Conservation (phyloP, 1,140 invertebrate genomes). For the Platorchestia sp. region DNA sequence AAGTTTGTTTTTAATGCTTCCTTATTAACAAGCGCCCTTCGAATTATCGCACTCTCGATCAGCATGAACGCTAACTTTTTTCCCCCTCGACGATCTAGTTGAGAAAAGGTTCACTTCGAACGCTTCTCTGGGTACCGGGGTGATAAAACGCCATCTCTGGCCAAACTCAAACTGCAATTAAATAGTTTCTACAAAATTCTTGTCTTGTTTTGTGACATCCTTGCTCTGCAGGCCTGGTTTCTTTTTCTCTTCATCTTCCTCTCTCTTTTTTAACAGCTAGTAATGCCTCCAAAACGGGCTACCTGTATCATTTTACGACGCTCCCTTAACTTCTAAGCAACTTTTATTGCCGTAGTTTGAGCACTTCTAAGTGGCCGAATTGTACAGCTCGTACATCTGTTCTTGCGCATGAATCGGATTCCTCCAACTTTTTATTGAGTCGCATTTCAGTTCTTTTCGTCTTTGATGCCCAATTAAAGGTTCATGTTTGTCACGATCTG, state of each 20-base stretch:
- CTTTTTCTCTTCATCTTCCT: not conserved
- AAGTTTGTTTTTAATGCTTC: not conserved
- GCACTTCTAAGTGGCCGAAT: not conserved
- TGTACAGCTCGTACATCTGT: not conserved
- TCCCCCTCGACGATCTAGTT: not conserved
- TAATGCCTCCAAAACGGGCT: not conserved
- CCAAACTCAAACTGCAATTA: constrained; percentile 26
- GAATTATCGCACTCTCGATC: constrained; percentile 13
- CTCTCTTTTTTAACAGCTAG: not conserved
- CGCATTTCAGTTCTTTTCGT: not conserved
- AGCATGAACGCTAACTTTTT: not conserved
- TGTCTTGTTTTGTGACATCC: constrained; percentile 4
- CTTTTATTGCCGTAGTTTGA: not conserved
- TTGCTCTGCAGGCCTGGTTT: not conserved
- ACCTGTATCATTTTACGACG: not conserved
- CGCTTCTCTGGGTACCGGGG: not conserved
- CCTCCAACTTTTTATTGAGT: not conserved
- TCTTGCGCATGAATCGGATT: not conserved
- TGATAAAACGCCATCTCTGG: not conserved
- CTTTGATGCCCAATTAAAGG: not conserved
- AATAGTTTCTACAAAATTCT: constrained; percentile 43
- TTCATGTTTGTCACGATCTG: not conserved
- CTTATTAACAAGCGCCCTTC: not conserved
- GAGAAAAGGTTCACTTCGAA: constrained; percentile 13
- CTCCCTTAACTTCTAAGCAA: not conserved